These are phyloP conservation scores for Shinisaurus crocodilurus DNA, from an alignment of 2,113 vertebrate species.

Conservation along the genomic window DNA sequence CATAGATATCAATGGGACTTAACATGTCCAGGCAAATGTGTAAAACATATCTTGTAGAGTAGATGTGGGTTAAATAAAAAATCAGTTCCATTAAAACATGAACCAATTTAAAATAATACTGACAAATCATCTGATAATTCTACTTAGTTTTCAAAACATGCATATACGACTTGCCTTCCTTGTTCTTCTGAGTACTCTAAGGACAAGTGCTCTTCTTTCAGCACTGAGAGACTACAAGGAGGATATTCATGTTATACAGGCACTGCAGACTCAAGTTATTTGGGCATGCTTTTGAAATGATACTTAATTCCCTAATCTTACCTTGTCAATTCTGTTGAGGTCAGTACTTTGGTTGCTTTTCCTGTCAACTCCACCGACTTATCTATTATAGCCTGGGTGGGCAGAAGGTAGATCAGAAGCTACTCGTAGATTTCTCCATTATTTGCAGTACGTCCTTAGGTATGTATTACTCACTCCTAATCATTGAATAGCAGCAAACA, in stretches of 20 bases:
- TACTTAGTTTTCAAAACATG: neutral
- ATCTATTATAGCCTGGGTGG: neutral
- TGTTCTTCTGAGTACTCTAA: neutral
- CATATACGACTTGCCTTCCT: neutral
- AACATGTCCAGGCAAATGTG: no score
- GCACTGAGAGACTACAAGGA: neutral
- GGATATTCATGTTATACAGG: neutral
- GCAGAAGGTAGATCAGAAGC: no score
- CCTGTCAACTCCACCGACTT: neutral
- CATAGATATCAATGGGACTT: no score
- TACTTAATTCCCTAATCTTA: neutral
- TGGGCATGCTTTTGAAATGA: neutral
- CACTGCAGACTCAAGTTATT: neutral
- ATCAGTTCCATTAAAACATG: accelerated
- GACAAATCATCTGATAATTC: neutral
- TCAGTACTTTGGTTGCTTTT: neutral
- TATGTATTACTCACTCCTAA: no score
- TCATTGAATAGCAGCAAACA: no score
- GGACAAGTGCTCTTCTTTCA: neutral
- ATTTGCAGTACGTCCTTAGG: no score
- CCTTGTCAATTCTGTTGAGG: neutral
- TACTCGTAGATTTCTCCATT: no score
- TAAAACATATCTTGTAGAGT: no score
- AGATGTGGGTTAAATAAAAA: neutral
- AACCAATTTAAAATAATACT: neutral